Evolutionary conservation across 2,113 vertebrate genomes (phyloP), one percentile per base, ranked within the genome.

Genomic region (Equus quagga): DNA sequence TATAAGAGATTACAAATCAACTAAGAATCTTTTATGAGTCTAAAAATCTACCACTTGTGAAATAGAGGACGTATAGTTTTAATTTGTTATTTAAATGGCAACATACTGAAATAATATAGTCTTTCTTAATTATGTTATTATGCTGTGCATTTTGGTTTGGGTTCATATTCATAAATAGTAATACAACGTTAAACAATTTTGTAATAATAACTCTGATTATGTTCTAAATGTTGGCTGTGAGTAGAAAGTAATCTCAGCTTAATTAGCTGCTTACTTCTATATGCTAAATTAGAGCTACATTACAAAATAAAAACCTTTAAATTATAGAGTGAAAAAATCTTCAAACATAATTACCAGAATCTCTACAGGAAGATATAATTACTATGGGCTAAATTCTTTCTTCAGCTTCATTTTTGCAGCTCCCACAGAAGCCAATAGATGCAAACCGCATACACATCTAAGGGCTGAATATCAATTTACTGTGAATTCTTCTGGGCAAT

Each of bases 201-300:
- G 49, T 69, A 97, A 97, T 88, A 97, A 93, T 97, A 92, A 96
- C 82, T 94, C 72, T 96, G 81, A 96, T 76, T 70, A 94, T 97
- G 73, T 15, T 93, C n/a, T 62, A 95, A 93, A 92, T 88, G 14
- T 96, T 89, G 2, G 19, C 9, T 69, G 21, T 89, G 76, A 96
- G 88, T 89, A 81, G 5, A 56, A 88, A 41, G 46, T 46, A 94
- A 76, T 80, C 65, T 97, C 31, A 97, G 82, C 79, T 8, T 76
- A 76, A 82, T 97, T 96, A 97, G 62, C 36, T 92, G 54, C 79
- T 96, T 97, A 87, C 17, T 97, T 98, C 92, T 88, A 62, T 85
- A 97, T 94, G 96, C 24, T 96, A 97, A 97, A 97, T 91, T 96
- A 93, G 79, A 97, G 75, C 65, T 95, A 92, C 28, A 97, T 96